Base-by-base conservation (phyloP, 2,113 vertebrate species). In the Cephalopterus ornatus region DNA sequence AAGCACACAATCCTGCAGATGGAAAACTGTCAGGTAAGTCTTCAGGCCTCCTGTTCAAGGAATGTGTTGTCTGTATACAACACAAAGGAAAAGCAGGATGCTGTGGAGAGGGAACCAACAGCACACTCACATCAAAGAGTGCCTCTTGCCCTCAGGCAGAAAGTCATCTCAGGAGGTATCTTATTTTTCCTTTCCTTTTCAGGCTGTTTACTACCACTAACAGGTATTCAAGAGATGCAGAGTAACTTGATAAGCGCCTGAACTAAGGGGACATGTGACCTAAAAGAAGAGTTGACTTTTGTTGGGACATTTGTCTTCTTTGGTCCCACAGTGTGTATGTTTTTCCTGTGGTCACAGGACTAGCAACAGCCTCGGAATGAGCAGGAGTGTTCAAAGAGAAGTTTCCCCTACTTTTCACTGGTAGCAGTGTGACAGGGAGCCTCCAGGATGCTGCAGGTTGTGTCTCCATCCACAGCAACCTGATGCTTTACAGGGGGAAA, bases 251-350 rank as follows among this genome's bases (percentile, higher is more conserved):
- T 39, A 74, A 59, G 41, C 35, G 16, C 44, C 8, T 58, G 26
- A 80, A 56, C 11, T 30, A 50, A 50, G 15, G 23, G 44, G 37
- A 41, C 18, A 2, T 0, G 9, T 2, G 1, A 3, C 23, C 50
- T 66, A 9, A 50, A 33, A 74, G 49, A 61, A n/a, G 28, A 42
- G 21, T 4, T 77, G 53, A 20, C 14, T 82, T 67, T 17, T 17
- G 8, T 11, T 3, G 33, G 62, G 27, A 56, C 35, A 14, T 35
- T 11, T 15, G 11, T 33, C 5, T 2, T 2, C 49, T 47, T 11
- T 49, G 33, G 8, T 65, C 32, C 35, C 52, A 44, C 0, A 49
- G 0, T 17, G 6, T 30, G 5, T 2, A 4, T 4, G 1, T 14
- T 53, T 22, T 8, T 62, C 24, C 44, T n/a, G 37, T 16, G n/a